Evolutionary conservation across 2,797 vertebrate species (phyloP), one percentile per base, ranked within the genome.

Genomic region (Sphaeramia orbicularis): DNA sequence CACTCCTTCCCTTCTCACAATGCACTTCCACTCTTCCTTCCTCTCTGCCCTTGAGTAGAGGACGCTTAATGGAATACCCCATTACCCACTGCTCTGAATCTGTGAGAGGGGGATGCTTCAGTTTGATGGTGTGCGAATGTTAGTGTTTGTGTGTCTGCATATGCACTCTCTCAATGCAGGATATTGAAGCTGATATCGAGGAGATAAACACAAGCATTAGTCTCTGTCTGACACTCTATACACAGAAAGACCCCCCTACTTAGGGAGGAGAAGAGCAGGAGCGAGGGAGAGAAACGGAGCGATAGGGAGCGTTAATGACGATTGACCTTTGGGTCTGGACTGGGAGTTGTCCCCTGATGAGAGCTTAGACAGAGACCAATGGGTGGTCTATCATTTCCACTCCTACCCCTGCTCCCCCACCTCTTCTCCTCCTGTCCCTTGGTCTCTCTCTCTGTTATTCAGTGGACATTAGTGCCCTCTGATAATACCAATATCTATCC

Each of bases 161-260:
- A 67, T 66, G 59, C 74, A 70, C 49, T 79, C 76, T 80, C 75
- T 65, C 58, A 65, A 77, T 53, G 73, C 77, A 82, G 86, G 88
- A 90, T 86, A 86, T 83, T 83, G 84, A 77, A 92, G 72, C 86
- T 84, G 86, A 91, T 90, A 88, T 84, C 70, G 78, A 30, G 47
- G 72, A 85, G 86, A 92, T 90, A 88, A 91, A 90, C 84, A 87
- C 69, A 44, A 62, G 79, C 88, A 91, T 91, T 92, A 91, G 81
- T 92, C 90, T 90, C 79, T 86, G 85, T 86, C 85, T 87, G 83
- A 89, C 85, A 89, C 85, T 73, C 85, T 77, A 88, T 81, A 83
- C 78, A 74, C 64, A 80, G 67, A 80, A 48, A 68, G 50, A 82
- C 43, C 27, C 73, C 63, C 65, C 19, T 21, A 19, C 61, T 58